These are phyloP conservation scores for Glyptemys insculpta DNA, from an alignment of 2,797 vertebrate genomes.

Conservation along the genomic window DNA sequence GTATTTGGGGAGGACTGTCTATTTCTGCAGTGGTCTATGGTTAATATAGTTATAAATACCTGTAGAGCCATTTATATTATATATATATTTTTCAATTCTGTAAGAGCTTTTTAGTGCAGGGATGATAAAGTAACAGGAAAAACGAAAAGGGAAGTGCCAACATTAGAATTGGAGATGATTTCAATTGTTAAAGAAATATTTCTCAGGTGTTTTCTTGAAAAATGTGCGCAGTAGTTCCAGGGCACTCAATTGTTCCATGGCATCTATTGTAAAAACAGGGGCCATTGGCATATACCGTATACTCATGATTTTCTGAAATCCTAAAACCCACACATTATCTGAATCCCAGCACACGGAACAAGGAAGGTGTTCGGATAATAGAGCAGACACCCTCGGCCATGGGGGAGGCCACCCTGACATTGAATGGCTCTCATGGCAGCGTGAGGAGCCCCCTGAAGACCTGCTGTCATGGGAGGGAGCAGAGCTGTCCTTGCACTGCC, in stretches of 20 bases:
- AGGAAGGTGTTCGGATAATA: background rate
- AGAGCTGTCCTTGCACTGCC: background rate
- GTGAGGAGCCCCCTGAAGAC: background rate
- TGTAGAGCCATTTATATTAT: background rate
- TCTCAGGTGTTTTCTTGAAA: background rate
- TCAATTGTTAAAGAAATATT: background rate
- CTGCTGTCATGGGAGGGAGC: background rate
- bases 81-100: background rate
- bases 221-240: background rate
- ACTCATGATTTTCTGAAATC: background rate
- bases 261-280: background rate
- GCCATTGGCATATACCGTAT: background rate
- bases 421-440: background rate
- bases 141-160: background rate
- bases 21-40: background rate
- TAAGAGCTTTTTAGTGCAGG: background rate
- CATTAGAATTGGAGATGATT: background rate
- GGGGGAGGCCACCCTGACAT: background rate
- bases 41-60: background rate
- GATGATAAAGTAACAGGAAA: background rate
- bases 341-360: background rate
- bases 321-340: background rate
- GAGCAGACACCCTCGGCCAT: background rate
- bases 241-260: background rate
- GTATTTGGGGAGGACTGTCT: background rate